Evolutionary conservation across 1,140 invertebrate genomes (phyloP).

Genomic region (Meloidogyne exigua): DNA sequence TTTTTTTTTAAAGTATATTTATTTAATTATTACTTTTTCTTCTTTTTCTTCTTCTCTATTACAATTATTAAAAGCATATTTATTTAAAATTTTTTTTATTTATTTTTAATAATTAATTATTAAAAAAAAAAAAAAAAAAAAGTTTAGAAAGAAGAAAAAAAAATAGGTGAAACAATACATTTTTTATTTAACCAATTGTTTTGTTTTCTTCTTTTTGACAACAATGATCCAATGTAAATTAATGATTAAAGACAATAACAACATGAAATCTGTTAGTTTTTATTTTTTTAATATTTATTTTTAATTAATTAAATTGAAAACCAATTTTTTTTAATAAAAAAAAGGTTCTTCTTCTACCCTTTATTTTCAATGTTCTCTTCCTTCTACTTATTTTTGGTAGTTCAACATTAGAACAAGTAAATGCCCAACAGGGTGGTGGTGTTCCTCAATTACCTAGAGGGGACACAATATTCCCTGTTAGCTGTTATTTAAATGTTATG

Average conservation of each 20-base stretch:
- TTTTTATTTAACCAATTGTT: background rate
- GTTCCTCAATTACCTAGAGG: constrained; percentile 9
- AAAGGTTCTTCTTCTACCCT: background rate
- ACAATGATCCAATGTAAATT: background rate
- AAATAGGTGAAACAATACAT: background rate
- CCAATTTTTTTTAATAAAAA: too few species aligned
- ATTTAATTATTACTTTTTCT: background rate
- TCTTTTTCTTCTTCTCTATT: background rate
- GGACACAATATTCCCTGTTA: constrained; percentile 52
- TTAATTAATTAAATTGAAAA: background rate
- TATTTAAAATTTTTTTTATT: background rate
- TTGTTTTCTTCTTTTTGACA: background rate
- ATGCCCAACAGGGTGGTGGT: background rate
- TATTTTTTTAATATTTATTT: background rate
- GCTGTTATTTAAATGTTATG: constrained; percentile 58
- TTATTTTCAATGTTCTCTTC: background rate
- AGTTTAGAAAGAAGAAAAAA: background rate
- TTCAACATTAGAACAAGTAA: background rate
- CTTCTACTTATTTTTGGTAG: background rate
- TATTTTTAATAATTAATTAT: background rate
- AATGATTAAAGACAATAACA: background rate
- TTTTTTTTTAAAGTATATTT: background rate
- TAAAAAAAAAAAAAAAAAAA: too few species aligned
- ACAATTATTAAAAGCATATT: background rate
- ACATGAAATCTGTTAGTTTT: constrained; percentile 5